A percentile compares a stretch with the other conserved stretches of the same genome.
Conservation (phyloP, 1,140 invertebrate genomes). For the Venturia canescens region DNA sequence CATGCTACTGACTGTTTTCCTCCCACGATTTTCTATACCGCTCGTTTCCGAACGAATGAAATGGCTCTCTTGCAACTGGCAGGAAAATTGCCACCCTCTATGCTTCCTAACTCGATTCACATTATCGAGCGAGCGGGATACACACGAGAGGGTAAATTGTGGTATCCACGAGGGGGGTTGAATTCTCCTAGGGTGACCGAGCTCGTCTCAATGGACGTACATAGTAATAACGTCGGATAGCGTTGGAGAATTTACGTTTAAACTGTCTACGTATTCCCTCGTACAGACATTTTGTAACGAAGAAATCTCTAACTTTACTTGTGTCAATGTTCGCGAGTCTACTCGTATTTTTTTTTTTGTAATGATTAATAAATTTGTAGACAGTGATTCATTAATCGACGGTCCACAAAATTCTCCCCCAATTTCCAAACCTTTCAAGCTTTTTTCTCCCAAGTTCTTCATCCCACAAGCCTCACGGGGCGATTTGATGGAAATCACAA, state of each 20-base stretch:
- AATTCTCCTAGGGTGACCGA: neutral
- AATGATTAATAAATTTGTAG: no score
- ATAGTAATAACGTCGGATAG: neutral
- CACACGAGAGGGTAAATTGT: neutral
- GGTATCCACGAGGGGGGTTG: neutral
- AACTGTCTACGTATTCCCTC: neutral
- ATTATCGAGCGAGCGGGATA: constrained; percentile 27
- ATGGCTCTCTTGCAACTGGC: constrained; percentile 17
- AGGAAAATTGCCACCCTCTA: constrained; percentile 25
- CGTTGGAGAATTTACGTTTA: neutral
- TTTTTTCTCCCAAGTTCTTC: no score
- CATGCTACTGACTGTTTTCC: constrained; percentile 4
- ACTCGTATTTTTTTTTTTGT: no score
- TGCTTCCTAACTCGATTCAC: constrained; percentile 33
- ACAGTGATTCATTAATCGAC: no score
- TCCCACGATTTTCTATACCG: neutral
- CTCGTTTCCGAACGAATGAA: neutral
- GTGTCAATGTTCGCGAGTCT: no score
- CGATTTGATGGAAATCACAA: no score
- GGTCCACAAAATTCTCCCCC: no score
- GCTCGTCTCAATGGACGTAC: constrained; percentile 4
- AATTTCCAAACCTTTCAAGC: no score
- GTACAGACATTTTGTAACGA: neutral
- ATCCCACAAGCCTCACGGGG: no score
- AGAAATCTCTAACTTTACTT: neutral